Conservation (phyloP, 2,113 vertebrate genomes). For the Myiagra hebetior region DNA sequence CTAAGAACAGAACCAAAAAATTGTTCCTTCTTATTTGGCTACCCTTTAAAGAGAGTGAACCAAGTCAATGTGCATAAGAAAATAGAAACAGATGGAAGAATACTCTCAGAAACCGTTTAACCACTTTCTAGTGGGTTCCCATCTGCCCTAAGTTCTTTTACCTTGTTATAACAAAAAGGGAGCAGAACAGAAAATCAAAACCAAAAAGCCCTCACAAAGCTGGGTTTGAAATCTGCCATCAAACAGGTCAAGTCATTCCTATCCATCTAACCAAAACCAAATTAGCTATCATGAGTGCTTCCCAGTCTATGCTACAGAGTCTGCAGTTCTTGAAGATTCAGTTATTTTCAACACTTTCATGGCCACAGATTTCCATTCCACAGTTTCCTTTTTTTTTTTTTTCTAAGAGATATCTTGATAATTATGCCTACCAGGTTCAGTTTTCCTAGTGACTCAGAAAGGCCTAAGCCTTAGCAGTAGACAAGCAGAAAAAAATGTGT, state of each 20-base stretch:
- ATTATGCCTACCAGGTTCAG: not conserved
- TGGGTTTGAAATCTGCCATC: not conserved
- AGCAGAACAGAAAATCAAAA: not conserved
- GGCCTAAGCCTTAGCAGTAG: not conserved
- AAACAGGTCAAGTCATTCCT: not conserved
- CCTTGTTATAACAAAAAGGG: not conserved
- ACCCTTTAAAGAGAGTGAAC: not conserved
- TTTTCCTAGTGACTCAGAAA: not conserved
- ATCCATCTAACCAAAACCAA: not conserved
- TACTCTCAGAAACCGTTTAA: not conserved
- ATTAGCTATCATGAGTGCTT: not conserved
- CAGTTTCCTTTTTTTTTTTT: not conserved
- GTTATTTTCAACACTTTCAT: not conserved
- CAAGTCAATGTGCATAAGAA: not conserved
- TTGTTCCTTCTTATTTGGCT: not conserved
- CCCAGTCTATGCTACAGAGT: not conserved
- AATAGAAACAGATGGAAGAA: conserved; percentile 28
- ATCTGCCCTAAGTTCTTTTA: conserved; percentile 8
- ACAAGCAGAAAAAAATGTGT: not conserved
- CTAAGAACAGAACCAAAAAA: not conserved
- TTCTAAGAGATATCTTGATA: not conserved
- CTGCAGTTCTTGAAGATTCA: not conserved
- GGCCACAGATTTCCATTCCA: not conserved
- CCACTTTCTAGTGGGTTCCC: not conserved
- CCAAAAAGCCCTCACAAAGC: not conserved